Evolutionary conservation across 1,140 invertebrate species (phyloP).

Genomic region (Rhagoletis pomonella): DNA sequence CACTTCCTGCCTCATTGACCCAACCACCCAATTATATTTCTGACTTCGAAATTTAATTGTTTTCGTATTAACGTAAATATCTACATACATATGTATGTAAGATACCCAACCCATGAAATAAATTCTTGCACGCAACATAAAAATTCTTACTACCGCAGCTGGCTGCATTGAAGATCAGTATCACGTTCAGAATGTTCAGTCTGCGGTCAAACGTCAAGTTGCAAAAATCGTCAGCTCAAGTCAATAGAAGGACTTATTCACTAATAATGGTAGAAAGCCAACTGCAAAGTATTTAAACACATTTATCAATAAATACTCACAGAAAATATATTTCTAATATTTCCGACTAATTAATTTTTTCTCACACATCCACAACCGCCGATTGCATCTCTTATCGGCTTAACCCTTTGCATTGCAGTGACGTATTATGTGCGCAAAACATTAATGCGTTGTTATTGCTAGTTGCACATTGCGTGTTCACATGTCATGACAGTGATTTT

Average conservation of each 20-base stretch:
- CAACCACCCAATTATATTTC: too few relatives aligned
- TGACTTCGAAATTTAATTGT: too few relatives aligned
- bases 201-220: not conserved
- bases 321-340: slow-evolving; percentile 9
- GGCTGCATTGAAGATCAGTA: not conserved
- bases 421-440: not conserved
- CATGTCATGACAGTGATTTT: slow-evolving; percentile 48
- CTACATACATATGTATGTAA: not conserved
- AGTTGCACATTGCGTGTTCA: slow-evolving; percentile 41
- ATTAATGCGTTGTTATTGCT: not conserved
- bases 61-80: too few relatives aligned
- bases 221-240: not conserved
- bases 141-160: not conserved
- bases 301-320: slow-evolving; percentile 3
- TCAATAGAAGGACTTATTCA: not conserved
- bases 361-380: not conserved
- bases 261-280: not conserved
- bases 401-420: slow-evolving; percentile 5
- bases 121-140: slow-evolving; percentile 30
- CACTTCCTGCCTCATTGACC: too few relatives aligned
- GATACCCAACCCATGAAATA: not conserved
- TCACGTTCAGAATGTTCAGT: not conserved
- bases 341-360: slow-evolving; percentile 20
- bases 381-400: slow-evolving; percentile 7
- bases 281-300: not conserved